Evolutionary conservation across 2,113 vertebrate genomes (phyloP).

Genomic region (Daubentonia madagascariensis): DNA sequence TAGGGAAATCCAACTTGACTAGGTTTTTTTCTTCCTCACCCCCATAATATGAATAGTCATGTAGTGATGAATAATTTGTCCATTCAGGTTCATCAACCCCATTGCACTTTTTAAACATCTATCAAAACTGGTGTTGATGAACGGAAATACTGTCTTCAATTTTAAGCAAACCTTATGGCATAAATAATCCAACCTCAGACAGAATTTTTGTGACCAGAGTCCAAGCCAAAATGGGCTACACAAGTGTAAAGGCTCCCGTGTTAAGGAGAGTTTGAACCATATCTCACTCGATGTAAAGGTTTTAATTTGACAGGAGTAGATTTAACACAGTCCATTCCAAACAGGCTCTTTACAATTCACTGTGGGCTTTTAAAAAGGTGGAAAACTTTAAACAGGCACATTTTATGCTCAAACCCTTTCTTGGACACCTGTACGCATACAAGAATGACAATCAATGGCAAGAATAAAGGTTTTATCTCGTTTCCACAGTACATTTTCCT

Average conservation of each 20-base stretch:
- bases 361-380: neutral
- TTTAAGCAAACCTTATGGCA: slow-evolving; percentile 40
- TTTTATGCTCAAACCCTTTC: slow-evolving; percentile 25
- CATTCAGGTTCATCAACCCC: neutral
- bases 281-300: neutral
- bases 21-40: neutral
- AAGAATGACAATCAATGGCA: slow-evolving; percentile 5
- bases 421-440: neutral
- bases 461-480: slow-evolving; percentile 49
- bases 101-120: neutral
- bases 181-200: slow-evolving; percentile 11
- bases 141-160: neutral
- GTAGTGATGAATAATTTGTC: neutral
- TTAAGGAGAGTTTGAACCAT: neutral
- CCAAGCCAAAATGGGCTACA: neutral
- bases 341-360: neutral
- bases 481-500: slow-evolving; percentile 45
- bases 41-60: slow-evolving; percentile 16
- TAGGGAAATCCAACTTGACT: neutral
- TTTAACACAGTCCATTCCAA: slow-evolving; percentile 2
- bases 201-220: neutral
- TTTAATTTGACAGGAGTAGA: neutral
- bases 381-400: neutral
- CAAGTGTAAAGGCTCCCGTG: neutral
- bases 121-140: neutral